Base-by-base conservation (phyloP, 2,113 vertebrate species). In the Nycticorax nycticorax region DNA sequence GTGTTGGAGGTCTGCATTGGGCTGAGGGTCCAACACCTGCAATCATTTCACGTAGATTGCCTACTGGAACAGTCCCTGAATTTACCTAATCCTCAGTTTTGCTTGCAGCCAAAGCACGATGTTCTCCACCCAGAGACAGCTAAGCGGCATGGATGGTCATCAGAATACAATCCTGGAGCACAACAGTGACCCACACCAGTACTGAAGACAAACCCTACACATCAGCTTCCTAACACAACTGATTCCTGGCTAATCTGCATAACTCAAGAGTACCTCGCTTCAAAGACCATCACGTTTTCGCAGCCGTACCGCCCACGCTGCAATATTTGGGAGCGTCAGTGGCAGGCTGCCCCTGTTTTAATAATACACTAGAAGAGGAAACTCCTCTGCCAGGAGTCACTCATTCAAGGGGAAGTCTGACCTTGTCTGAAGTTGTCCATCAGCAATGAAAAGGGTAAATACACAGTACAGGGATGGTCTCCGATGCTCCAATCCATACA, bases 41-140 rank as follows among this genome's bases (percentile, higher is more conserved):
- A 19, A 8, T 23, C 4, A 1, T 11, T 50, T 37, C n/a, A 28
- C 0, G 8, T 12, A 3, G 10, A 17, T 8, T 2, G 0, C 8
- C 57, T 17, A 8, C 50, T 24, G 26, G 14, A 57, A 37, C 24
- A 69, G 55, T 7, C 24, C 41, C 41, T 35, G 8, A 50, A 22
- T 5, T 12, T 6, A 19, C 33, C 47, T 23, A 24, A 56, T 3
- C 53, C 53, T 55, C 60, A 21, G 0, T 17, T 43, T 22, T 62
- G 30, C 39, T 32, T 47, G 26, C 30, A 59, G 45, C 30, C 19
- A 75, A 12, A 47, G 28, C 30, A 69, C 0, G 0, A 24, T 9
- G 53, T 41, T 48, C 39, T 32, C 24, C 47, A 48, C 66, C 79
- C n/a, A 12, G 11, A 55, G 59, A 14, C 33, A 73, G 52, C 39